Evolutionary conservation across 2,797 vertebrate genomes (phyloP).

Genomic region (Hozukius guyotensis): DNA sequence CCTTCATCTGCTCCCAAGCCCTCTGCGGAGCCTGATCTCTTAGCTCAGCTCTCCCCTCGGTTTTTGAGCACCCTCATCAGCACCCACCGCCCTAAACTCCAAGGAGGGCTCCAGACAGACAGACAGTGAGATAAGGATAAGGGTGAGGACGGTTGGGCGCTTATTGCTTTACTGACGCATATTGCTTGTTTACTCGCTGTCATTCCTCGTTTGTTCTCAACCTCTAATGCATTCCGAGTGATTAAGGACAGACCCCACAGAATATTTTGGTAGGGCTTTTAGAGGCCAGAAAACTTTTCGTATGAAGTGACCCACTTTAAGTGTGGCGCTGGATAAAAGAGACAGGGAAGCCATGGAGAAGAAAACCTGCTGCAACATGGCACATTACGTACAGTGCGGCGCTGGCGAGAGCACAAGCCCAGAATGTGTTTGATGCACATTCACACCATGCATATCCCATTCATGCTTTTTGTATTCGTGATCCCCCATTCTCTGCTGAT

Average conservation of each 20-base stretch:
- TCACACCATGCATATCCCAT: constrained; percentile 60
- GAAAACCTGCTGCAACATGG: constrained; percentile 33
- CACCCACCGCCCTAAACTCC: constrained; percentile 19
- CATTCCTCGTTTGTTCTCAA: constrained; percentile 51
- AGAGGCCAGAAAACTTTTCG: constrained; percentile 50
- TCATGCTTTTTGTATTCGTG: constrained; percentile 71
- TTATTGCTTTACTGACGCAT: constrained; percentile 80
- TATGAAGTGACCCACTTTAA: constrained; percentile 63
- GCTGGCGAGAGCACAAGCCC: constrained; percentile 31
- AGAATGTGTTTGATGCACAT: constrained; percentile 67
- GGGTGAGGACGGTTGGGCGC: constrained; percentile 23
- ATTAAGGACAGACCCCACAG: constrained; percentile 54
- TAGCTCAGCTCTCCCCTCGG: constrained; percentile 1
- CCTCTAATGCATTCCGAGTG: constrained; percentile 55
- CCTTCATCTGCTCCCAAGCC: constrained; percentile 36
- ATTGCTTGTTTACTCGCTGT: constrained; percentile 77
- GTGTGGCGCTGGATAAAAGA: constrained; percentile 41
- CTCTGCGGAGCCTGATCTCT: constrained; percentile 23
- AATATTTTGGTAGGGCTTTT: constrained; percentile 50
- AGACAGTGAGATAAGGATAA: constrained; percentile 23
- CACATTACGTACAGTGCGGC: constrained; percentile 28
- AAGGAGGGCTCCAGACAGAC: constrained; percentile 2
- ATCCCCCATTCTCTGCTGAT: constrained; percentile 66
- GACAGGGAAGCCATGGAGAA: constrained; percentile 12
- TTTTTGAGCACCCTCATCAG: constrained; percentile 30